Base-by-base conservation (phyloP, 2,113 vertebrate species). In the Gavia stellata region DNA sequence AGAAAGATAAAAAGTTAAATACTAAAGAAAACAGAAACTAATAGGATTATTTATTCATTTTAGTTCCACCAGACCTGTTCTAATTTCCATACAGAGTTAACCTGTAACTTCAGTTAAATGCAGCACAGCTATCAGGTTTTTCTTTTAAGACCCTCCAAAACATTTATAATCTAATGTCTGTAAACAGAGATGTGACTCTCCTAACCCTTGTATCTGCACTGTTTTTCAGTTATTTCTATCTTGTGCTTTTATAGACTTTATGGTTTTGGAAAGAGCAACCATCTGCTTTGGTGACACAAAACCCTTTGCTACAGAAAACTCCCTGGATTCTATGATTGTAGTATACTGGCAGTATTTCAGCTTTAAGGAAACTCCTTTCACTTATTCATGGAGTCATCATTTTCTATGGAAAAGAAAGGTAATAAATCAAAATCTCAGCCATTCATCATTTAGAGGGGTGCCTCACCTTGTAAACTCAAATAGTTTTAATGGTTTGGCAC, bases 341-440 rank as follows among this genome's bases (percentile, higher is more conserved):
- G 49, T 33, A 49, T 2, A 47, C 59, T 62, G 83, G 88, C 77
- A 94, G 31, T 55, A 81, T 77, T 86, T 94, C 82, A 68, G 44
- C 82, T 86, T 86, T 88, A 86, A 67, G 65, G 33, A 72, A 92
- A 62, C 31, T 45, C 31, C 21, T 49, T 49, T 75, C 36, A 73
- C 56, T 86, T 94, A 55, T 63, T 75, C 9, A 8, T 53, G 58
- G 86, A 92, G 66, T 77, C 82, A 61, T 94, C 62, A 73, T 90
- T 90, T 93, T 44, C 45, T 53, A 77, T 14, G 49, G 49, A 80
- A 88, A 82, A 91, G 28, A 67, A 85, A 90, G 38, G 40, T 49
- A 92, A 86, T 95, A 82, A 92, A 94, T 93, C 85, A 94, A 90
- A 89, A 79, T 79, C 74, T 79, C 67, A 59, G 59, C 49, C 45